phyloP scores from a whole-genome alignment of 2,113 vertebrate genomes.

The Leucoraja erinaceus region DNA sequence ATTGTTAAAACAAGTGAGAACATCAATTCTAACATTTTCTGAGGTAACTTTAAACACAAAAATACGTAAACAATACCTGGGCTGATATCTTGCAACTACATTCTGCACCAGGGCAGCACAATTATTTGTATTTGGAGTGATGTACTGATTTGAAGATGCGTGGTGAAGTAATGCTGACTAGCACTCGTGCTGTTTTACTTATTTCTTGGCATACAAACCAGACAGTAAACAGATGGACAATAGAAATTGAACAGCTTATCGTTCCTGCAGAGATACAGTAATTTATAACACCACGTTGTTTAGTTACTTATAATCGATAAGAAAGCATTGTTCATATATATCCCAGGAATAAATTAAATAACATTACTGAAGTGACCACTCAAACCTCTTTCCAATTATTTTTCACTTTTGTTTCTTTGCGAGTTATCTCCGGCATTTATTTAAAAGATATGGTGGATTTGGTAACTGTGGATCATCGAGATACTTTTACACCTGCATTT shows the following conservation, averaged over 20 bases:
- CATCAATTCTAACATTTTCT: neutral
- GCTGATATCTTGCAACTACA: neutral
- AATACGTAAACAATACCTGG: neutral
- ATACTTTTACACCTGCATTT: neutral
- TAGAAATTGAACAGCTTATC: neutral
- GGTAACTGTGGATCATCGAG: neutral
- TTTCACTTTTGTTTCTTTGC: neutral
- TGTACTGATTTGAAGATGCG: neutral
- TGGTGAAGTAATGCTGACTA: neutral
- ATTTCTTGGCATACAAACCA: neutral
- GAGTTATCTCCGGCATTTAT: neutral
- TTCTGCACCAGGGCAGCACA: neutral
- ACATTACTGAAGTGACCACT: neutral
- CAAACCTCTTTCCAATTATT: neutral
- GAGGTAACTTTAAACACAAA: slow-evolving; percentile 1
- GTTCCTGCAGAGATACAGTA: neutral
- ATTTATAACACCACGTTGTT: neutral
- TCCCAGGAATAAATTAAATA: neutral
- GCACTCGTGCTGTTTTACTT: neutral
- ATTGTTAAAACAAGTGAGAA: neutral
- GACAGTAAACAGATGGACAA: neutral
- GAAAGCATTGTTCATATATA: neutral
- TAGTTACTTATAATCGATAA: neutral
- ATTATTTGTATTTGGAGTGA: neutral
- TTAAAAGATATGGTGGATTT: neutral